Evolutionary conservation across 2,113 vertebrate species (phyloP).

Genomic region (Gambusia holbrooki): DNA sequence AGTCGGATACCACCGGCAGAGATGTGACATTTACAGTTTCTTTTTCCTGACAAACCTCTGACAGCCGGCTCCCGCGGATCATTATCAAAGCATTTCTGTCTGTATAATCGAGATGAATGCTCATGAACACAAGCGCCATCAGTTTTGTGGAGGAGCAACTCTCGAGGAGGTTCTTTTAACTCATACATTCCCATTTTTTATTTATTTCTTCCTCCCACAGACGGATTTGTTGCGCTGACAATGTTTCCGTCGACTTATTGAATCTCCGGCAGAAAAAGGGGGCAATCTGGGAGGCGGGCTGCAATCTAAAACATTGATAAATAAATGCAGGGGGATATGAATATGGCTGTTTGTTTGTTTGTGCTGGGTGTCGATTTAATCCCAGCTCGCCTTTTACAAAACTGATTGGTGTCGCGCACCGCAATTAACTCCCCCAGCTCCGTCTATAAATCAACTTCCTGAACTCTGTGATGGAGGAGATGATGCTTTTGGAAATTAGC

Average conservation of each 20-base stretch:
- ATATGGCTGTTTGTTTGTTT: constrained; percentile 78
- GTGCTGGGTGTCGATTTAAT: constrained; percentile 69
- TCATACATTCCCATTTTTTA: constrained; percentile 73
- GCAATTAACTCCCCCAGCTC: constrained; percentile 82
- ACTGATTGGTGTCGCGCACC: constrained; percentile 81
- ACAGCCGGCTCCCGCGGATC: constrained; percentile 75
- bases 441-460: constrained; percentile 96
- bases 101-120: constrained; percentile 80
- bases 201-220: constrained; percentile 53
- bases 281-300: constrained; percentile 69
- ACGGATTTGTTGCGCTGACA: constrained; percentile 76
- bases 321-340: constrained; percentile 79
- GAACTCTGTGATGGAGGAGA: constrained; percentile 86
- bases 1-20: constrained; percentile 60
- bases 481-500: constrained; percentile 94
- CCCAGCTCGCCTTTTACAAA: constrained; percentile 71
- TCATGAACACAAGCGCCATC: constrained; percentile 66
- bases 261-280: constrained; percentile 69
- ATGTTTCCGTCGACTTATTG: constrained; percentile 82
- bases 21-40: constrained; percentile 71
- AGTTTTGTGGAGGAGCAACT: constrained; percentile 60
- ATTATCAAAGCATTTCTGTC: constrained; percentile 78
- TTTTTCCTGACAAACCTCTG: constrained; percentile 74
- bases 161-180: constrained; percentile 60
- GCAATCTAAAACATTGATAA: constrained; percentile 84